A percentile compares a stretch with the other conserved stretches of the same genome.
Evolutionary conservation across 92 coral and sea anemone genomes (phyloP).

Genomic region (Actinernus sp.): DNA sequence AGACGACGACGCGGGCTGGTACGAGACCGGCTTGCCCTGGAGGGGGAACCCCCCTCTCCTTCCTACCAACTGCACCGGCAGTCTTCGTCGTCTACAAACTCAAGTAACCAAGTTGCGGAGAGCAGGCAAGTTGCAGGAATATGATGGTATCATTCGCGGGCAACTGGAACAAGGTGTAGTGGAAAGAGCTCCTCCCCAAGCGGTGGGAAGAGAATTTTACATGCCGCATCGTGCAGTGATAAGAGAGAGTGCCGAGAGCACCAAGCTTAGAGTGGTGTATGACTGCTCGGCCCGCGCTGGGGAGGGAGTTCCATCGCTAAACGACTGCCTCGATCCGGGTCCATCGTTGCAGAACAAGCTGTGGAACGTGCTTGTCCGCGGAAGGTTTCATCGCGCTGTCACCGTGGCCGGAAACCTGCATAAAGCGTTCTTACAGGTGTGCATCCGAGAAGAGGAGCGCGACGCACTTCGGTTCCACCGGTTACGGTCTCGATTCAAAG

Average conservation of each 20-base stretch:
- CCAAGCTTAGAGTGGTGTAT: no score
- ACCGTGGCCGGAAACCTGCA: conserved; percentile 38
- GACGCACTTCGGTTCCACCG: conserved; percentile 51
- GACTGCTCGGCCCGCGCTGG: no score
- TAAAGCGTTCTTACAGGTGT: no score
- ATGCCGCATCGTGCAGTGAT: no score
- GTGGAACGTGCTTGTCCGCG: conserved; percentile 22
- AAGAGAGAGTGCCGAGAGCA: no score
- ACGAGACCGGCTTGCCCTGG: no score
- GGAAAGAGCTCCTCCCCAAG: conserved; percentile 16
- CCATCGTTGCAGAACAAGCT: no score
- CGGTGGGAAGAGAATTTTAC: no score
- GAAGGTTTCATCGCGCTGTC: conserved; percentile 32
- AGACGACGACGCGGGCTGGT: no score
- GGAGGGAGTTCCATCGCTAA: no score
- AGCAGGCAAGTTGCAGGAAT: conserved; percentile 33
- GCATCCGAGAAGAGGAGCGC: conserved; percentile 33
- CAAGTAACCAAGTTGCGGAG: conserved; percentile 24
- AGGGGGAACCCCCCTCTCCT: no score
- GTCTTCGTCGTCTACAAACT: conserved; percentile 25
- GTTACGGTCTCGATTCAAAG: conserved; percentile 19
- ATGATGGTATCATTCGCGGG: conserved; percentile 45
- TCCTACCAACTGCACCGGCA: conserved; percentile 16
- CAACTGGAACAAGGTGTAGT: no score
- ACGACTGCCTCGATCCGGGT: conserved; percentile 43